phyloP scores from a whole-genome alignment of 1,140 invertebrate species.

The Drosophila paulistorum region DNA sequence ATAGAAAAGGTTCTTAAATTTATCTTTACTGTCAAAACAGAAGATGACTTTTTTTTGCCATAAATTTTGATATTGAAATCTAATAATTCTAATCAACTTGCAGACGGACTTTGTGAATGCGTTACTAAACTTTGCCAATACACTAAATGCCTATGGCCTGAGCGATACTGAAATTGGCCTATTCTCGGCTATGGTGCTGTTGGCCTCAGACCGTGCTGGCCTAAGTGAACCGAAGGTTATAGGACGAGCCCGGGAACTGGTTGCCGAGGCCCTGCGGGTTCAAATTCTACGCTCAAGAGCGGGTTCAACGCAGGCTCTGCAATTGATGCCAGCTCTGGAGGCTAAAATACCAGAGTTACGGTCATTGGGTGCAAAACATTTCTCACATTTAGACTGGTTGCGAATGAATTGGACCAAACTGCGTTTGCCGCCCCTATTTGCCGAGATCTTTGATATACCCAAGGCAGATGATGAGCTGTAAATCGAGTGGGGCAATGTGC shows the following conservation, averaged over 20 bases:
- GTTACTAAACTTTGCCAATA: constrained; percentile 91
- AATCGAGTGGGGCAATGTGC: constrained; percentile 12
- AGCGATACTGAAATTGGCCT: constrained; percentile 96
- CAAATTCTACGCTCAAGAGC: constrained; percentile 78
- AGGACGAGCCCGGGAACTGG: constrained; percentile 91
- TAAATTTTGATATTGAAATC: no score
- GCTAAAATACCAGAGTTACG: constrained; percentile 91
- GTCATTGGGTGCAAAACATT: constrained; percentile 92
- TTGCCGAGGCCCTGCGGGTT: constrained; percentile 89
- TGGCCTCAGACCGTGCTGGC: constrained; percentile 91
- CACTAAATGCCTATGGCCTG: constrained; percentile 90
- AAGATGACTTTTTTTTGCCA: no score
- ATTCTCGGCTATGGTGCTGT: constrained; percentile 93
- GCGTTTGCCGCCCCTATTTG: constrained; percentile 95
- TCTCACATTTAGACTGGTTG: constrained; percentile 95
- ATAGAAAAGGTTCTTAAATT: no score
- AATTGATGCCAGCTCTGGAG: constrained; percentile 88
- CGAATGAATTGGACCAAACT: constrained; percentile 93
- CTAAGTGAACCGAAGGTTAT: constrained; percentile 93
- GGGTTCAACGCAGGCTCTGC: constrained; percentile 82
- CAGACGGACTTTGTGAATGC: constrained; percentile 88
- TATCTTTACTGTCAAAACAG: no score
- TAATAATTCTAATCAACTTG: constrained; percentile 81
- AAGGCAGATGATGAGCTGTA: constrained; percentile 89
- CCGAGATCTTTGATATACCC: constrained; percentile 99